phyloP scores from a whole-genome alignment of 2,113 vertebrate genomes.

The Aspidoscelis tigris region DNA sequence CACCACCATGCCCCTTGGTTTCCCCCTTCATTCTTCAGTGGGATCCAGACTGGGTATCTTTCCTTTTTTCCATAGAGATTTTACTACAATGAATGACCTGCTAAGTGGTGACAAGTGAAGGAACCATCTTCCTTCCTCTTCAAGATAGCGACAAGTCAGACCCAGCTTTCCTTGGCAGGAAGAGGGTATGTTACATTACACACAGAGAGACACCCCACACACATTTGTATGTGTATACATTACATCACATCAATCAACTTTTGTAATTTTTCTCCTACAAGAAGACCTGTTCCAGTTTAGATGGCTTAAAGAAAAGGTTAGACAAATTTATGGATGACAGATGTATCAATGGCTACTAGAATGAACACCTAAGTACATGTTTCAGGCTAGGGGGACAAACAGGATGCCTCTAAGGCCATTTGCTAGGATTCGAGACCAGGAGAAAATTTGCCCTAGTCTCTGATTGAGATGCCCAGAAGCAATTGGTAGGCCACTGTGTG shows the following conservation, averaged over 20 bases:
- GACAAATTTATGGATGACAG: too few relatives aligned
- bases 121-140: background rate
- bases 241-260: background rate
- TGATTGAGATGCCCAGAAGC: too few relatives aligned
- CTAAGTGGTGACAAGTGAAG: background rate
- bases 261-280: background rate
- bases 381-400: too few relatives aligned
- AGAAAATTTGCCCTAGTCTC: too few relatives aligned
- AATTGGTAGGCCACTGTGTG: too few relatives aligned
- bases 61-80: background rate
- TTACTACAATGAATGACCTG: background rate
- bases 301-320: too few relatives aligned
- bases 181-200: background rate
- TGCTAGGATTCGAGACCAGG: too few relatives aligned
- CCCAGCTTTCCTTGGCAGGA: background rate
- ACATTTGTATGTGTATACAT: background rate
- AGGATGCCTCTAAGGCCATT: too few relatives aligned
- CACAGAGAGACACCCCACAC: background rate
- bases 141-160: background rate
- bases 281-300: background rate
- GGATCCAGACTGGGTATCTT: slow-evolving; percentile 6
- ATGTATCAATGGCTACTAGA: too few relatives aligned
- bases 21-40: background rate
- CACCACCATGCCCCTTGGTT: background rate
- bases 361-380: too few relatives aligned